A percentile compares a stretch with the other conserved stretches of the same genome.
Conservation (phyloP, 1,140 invertebrate species). For the Dendrolimus kikuchii region DNA sequence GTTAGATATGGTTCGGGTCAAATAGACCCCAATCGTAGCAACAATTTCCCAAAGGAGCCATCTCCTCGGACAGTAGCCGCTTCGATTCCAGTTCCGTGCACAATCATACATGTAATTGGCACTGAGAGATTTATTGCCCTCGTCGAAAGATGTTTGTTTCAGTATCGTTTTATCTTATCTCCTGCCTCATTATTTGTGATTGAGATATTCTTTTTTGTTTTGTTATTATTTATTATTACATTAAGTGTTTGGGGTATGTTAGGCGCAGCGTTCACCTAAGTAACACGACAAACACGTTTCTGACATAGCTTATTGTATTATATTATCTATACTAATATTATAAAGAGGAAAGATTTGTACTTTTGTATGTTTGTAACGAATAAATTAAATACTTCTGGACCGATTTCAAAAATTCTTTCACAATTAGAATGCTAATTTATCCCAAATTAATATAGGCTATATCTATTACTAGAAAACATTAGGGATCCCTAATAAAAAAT, state of each 20-base stretch:
- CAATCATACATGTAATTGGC: slow-evolving; percentile 45
- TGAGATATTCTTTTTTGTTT: slow-evolving; percentile 31
- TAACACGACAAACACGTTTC: slow-evolving; percentile 1
- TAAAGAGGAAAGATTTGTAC: no score
- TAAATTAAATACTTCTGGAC: no score
- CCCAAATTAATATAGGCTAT: no score
- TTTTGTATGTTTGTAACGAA: no score
- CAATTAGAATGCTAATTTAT: no score
- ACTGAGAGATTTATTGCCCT: slow-evolving; percentile 38
- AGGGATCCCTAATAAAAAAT: no score
- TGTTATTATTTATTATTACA: slow-evolving; percentile 25
- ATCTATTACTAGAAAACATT: no score
- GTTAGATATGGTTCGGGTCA: no score
- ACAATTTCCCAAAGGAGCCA: slow-evolving; percentile 38
- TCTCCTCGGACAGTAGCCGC: slow-evolving; percentile 20
- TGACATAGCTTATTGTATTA: not conserved
- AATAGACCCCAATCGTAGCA: slow-evolving; percentile 22
- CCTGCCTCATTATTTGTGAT: slow-evolving; percentile 42
- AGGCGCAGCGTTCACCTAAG: not conserved
- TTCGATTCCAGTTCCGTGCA: slow-evolving; percentile 23
- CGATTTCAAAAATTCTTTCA: no score
- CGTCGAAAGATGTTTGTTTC: slow-evolving; percentile 27
- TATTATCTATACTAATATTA: no score
- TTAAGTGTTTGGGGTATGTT: slow-evolving; percentile 3
- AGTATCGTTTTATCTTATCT: slow-evolving; percentile 44